Evolutionary conservation across 1,140 invertebrate species (phyloP).

Genomic region (Saccostrea echinata): DNA sequence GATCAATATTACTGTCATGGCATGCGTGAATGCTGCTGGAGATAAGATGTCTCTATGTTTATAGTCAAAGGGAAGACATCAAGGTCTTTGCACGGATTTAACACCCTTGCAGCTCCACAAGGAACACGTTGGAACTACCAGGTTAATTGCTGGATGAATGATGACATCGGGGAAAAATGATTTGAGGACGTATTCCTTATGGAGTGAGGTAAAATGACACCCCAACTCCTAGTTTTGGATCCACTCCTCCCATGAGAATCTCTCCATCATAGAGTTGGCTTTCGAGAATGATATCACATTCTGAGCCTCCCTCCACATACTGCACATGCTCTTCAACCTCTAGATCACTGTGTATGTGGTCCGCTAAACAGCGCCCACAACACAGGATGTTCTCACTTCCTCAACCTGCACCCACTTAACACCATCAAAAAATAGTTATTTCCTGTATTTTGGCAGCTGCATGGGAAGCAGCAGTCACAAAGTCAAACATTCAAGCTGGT

Average conservation of each 20-base stretch:
- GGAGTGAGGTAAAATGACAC: conserved; percentile 49
- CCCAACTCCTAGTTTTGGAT: conserved; percentile 62
- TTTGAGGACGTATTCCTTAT: conserved; percentile 54
- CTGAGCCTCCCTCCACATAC: conserved; percentile 68
- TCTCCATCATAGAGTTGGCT: conserved; percentile 55
- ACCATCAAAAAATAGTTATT: conserved; percentile 57
- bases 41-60: conserved; percentile 47
- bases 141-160: conserved; percentile 49
- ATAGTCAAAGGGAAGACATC: conserved; percentile 50
- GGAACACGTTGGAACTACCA: conserved; percentile 43
- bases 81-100: conserved; percentile 43
- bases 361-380: conserved; percentile 58
- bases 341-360: conserved; percentile 60
- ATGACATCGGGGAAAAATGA: conserved; percentile 57
- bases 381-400: conserved; percentile 51
- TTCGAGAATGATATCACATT: conserved; percentile 59
- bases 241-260: conserved; percentile 60
- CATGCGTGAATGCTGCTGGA: conserved; percentile 49
- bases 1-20: conserved; percentile 47
- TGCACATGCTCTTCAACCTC: conserved; percentile 62
- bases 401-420: conserved; percentile 5
- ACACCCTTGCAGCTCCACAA: conserved; percentile 30
- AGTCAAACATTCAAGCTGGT: conserved; percentile 32
- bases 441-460: conserved; percentile 43
- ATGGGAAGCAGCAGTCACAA: conserved; percentile 21